Evolutionary conservation across 2,797 vertebrate species (phyloP).

Genomic region (Coreius guichenoti): DNA sequence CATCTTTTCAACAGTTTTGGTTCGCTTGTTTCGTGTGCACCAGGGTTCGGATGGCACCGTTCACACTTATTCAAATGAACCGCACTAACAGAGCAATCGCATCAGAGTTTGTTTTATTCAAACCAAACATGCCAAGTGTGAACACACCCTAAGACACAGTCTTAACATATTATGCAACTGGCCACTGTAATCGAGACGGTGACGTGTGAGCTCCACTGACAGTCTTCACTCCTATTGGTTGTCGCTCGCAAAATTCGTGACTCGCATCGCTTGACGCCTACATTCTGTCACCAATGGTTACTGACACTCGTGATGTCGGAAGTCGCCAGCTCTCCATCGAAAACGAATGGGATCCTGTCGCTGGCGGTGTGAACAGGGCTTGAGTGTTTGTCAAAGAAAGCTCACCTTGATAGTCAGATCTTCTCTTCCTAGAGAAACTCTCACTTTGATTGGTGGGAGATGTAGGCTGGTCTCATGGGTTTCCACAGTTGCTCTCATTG

Average conservation of each 20-base stretch:
- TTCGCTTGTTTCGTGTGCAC: no score
- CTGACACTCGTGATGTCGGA: neutral
- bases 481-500: slow-evolving; percentile 97
- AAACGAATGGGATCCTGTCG: neutral
- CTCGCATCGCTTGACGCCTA: neutral
- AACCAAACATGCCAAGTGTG: no score
- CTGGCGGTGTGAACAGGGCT: neutral
- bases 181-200: no score
- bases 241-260: neutral
- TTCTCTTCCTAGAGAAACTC: slow-evolving; percentile 91
- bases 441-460: slow-evolving; percentile 89
- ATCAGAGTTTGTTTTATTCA: no score
- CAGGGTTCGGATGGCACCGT: no score
- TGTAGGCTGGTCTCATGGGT: slow-evolving; percentile 84
- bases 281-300: neutral
- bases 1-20: no score
- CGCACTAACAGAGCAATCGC: no score
- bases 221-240: neutral
- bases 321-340: neutral
- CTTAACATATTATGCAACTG: no score
- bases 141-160: no score
- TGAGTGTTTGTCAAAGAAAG: neutral
- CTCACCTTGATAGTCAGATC: slow-evolving; percentile 96
- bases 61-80: no score
- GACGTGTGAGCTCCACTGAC: neutral